A percentile compares a stretch with the other conserved stretches of the same genome.
These are phyloP conservation scores for Netelia inedita DNA, from an alignment of 2,888 invertebrate species.

Conservation along the genomic window DNA sequence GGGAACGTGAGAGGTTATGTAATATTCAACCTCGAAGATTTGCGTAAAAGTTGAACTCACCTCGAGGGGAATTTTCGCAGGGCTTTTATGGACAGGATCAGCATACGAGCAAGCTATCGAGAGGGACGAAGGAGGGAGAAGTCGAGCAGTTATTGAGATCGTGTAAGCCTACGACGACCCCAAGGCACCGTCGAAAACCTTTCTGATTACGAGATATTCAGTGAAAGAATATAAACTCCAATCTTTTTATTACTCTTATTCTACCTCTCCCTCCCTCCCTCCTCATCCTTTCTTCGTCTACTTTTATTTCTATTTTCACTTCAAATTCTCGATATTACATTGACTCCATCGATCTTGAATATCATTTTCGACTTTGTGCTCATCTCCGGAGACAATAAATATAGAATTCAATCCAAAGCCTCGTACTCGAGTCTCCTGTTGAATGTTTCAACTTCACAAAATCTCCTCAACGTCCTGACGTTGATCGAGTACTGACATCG, in stretches of 20 bases:
- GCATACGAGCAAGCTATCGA: conserved; percentile 45
- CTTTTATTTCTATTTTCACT: conserved; percentile 10
- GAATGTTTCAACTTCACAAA: conserved; percentile 40
- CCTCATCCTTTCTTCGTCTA: conserved; percentile 4
- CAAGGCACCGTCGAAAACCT: conserved; percentile 44
- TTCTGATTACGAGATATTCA: conserved; percentile 34
- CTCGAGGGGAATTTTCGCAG: conserved; percentile 21
- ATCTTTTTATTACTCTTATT: conserved; percentile 15
- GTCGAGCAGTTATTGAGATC: conserved; percentile 27
- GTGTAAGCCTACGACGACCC: conserved; percentile 50
- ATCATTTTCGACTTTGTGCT: conserved; percentile 42
- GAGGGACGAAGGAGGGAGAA: background rate
- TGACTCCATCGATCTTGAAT: conserved; percentile 49
- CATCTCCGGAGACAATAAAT: conserved; percentile 56
- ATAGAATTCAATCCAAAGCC: conserved; percentile 17
- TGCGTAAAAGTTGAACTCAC: conserved; percentile 18
- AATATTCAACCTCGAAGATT: conserved; percentile 33
- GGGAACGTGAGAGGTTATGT: conserved; percentile 25
- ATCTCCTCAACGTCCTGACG: conserved; percentile 36
- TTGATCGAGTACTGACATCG: background rate
- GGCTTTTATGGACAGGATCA: conserved; percentile 23
- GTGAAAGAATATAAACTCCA: background rate
- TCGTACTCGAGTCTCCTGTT: conserved; percentile 25
- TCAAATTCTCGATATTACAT: conserved; percentile 2
- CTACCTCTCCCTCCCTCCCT: background rate